A percentile compares a stretch with the other conserved stretches of the same genome.
phyloP scores from a whole-genome alignment of 64 coral and sea anemone species.

The Actinia tenebrosa region DNA sequence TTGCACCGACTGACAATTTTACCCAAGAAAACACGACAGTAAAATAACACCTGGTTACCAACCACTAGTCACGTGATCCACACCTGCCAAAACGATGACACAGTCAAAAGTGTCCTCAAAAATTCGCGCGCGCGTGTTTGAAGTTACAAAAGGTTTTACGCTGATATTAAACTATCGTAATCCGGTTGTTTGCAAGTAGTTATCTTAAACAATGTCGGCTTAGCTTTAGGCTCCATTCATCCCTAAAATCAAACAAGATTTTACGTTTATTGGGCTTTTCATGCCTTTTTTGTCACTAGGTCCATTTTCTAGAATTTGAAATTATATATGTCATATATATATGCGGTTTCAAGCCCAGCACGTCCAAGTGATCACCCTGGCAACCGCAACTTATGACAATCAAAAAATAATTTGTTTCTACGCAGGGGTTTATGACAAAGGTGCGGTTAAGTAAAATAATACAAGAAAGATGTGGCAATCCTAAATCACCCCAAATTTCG shows the following conservation, averaged over 20 bases:
- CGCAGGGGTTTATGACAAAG: background rate
- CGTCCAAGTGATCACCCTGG: background rate
- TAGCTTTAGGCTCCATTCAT: no score
- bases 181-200: background rate
- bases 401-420: conserved; percentile 24
- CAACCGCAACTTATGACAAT: background rate
- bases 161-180: background rate
- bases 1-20: background rate
- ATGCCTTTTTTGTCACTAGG: background rate
- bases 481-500: background rate
- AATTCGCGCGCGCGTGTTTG: background rate
- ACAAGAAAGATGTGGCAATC: background rate
- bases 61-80: conserved; percentile 7
- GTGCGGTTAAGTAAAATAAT: background rate
- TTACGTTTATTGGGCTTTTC: background rate
- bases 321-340: background rate
- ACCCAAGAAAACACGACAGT: background rate
- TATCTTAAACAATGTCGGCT: background rate
- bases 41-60: conserved; percentile 15
- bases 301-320: background rate
- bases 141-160: background rate
- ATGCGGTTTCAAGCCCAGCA: conserved; percentile 7
- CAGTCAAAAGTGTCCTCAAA: background rate
- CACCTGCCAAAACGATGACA: conserved; percentile 14
- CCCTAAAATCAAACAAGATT: background rate